Percentiles rank a stretch among this genome's conserved stretches.
Conservation (phyloP, 2,113 vertebrate species). For the Barbus barbus region DNA sequence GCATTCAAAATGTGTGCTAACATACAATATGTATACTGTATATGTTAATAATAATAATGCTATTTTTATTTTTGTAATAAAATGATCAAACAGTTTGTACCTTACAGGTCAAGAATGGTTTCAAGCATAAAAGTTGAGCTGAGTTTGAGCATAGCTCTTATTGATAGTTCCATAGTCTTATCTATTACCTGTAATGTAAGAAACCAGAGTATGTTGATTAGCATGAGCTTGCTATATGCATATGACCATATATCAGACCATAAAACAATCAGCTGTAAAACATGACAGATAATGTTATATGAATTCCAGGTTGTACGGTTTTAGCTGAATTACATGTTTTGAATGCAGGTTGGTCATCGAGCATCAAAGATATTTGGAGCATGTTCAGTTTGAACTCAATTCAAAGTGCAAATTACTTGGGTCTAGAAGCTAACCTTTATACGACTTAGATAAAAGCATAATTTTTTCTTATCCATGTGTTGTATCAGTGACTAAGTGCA, state of each 20-base stretch:
- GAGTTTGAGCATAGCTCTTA: not conserved
- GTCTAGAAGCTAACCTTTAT: not conserved
- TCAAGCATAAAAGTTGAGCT: not conserved
- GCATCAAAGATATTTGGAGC: not conserved
- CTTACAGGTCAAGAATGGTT: not conserved
- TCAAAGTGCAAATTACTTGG: constrained; percentile 20
- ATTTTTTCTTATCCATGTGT: not conserved
- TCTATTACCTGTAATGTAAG: not conserved
- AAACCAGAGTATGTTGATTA: not conserved
- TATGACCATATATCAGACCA: not conserved
- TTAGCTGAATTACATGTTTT: not conserved
- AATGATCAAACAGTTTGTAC: not conserved
- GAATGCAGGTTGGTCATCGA: not conserved
- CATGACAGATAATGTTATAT: not conserved
- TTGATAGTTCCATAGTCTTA: not conserved
- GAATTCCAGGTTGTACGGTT: not conserved
- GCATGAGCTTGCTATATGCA: not conserved
- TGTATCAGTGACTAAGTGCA: constrained; percentile 25
- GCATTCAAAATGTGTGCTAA: no score
- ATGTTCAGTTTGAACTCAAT: constrained; percentile 26
- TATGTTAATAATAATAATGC: no score
- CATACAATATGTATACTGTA: no score
- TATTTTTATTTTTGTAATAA: not conserved
- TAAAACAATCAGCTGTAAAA: not conserved
- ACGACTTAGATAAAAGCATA: not conserved